phyloP scores from a whole-genome alignment of 2,888 invertebrate genomes.

The Parascotia fuliginaria region DNA sequence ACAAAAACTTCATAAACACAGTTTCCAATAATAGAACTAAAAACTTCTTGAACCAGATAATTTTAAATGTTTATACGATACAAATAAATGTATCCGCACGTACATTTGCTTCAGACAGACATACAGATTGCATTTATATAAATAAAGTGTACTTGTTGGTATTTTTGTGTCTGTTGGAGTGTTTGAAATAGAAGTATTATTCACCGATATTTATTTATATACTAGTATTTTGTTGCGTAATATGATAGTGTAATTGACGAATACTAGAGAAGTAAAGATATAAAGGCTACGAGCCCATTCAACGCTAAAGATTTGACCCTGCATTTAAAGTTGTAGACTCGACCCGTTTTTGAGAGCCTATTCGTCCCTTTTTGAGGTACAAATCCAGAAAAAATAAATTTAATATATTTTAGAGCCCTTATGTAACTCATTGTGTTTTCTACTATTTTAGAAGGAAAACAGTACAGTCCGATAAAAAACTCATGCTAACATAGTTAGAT shows the following conservation, averaged over 20 bases:
- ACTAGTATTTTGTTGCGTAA: background rate
- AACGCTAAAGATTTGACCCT: no score
- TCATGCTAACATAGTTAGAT: no score
- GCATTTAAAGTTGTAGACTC: no score
- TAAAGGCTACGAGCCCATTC: no score
- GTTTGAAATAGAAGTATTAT: background rate
- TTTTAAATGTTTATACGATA: background rate
- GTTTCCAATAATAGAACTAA: background rate
- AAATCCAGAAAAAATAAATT: no score
- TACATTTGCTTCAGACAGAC: constrained; percentile 20
- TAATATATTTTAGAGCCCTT: no score
- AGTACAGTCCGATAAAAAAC: no score
- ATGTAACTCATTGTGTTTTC: no score
- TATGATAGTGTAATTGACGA: background rate
- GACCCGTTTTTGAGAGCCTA: no score
- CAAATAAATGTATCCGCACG: constrained; percentile 23
- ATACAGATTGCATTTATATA: constrained; percentile 1
- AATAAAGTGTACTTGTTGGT: constrained; percentile 1
- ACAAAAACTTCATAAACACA: background rate
- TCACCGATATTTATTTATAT: background rate
- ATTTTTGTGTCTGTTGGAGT: background rate
- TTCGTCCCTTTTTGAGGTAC: no score
- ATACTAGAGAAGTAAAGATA: no score
- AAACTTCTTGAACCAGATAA: background rate
- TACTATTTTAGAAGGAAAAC: no score